Conservation (phyloP, 1,140 invertebrate species). For the Drosophila nannoptera region DNA sequence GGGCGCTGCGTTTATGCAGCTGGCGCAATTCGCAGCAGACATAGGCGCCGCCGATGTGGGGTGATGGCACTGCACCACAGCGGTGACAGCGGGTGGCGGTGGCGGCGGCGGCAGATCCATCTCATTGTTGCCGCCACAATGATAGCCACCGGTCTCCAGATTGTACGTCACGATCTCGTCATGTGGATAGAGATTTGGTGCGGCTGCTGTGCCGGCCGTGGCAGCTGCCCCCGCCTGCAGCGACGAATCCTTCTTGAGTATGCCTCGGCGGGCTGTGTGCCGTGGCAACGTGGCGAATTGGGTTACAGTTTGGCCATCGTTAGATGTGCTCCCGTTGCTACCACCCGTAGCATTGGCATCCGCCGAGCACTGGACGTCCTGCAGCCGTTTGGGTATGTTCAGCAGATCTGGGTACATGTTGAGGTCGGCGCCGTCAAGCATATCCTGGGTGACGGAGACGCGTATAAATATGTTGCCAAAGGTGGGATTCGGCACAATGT, state of each 20-base stretch:
- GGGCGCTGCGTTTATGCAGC: conserved; percentile 78
- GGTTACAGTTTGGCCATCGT: conserved; percentile 49
- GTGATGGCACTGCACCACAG: conserved; percentile 68
- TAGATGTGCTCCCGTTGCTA: conserved; percentile 31
- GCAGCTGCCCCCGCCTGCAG: conserved; percentile 53
- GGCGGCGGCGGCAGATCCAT: conserved; percentile 68
- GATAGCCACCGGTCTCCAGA: conserved; percentile 70
- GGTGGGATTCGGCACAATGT: conserved; percentile 80
- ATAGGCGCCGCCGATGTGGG: conserved; percentile 37
- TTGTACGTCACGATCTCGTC: conserved; percentile 78
- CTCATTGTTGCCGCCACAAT: conserved; percentile 40
- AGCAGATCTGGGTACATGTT: conserved; percentile 88
- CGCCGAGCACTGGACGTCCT: conserved; percentile 71
- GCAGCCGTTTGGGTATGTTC: conserved; percentile 83
- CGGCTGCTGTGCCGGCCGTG: conserved; percentile 26
- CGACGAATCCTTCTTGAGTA: conserved; percentile 73
- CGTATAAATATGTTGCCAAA: conserved; percentile 88
- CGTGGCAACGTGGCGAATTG: conserved; percentile 84
- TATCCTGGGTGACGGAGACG: conserved; percentile 86
- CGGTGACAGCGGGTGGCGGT: conserved; percentile 65
- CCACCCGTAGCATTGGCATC: conserved; percentile 59
- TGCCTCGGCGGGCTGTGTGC: conserved; percentile 69
- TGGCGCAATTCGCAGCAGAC: conserved; percentile 68
- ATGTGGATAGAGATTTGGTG: conserved; percentile 67
- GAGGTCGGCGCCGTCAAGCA: conserved; percentile 80